phyloP scores from a whole-genome alignment of 2,113 vertebrate genomes.

The Rhea pennata region DNA sequence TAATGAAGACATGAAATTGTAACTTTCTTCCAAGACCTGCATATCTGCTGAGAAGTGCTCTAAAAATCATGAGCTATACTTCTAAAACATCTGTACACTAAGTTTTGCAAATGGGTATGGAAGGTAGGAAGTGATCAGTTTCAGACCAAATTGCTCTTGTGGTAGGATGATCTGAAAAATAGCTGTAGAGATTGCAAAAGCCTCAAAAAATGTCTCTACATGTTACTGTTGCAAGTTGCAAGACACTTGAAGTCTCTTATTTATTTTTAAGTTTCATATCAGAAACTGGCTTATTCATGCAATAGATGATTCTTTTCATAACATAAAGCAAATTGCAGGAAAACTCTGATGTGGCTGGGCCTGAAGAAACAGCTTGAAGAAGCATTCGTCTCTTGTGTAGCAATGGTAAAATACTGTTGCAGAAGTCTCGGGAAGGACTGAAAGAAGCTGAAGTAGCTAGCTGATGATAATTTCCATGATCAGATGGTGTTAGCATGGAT shows the following conservation, averaged over 20 bases:
- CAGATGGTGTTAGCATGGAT: conserved; percentile 38
- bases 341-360: background rate
- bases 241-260: background rate
- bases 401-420: background rate
- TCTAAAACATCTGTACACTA: background rate
- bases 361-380: background rate
- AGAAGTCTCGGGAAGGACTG: conserved; percentile 31
- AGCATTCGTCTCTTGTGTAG: background rate
- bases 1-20: background rate
- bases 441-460: conserved; percentile 27
- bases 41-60: background rate
- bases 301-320: background rate
- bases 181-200: background rate
- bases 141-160: background rate
- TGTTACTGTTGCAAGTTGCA: background rate
- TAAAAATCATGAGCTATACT: background rate
- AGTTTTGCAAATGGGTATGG: background rate
- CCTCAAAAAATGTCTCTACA: background rate
- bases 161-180: background rate
- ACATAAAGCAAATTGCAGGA: background rate
- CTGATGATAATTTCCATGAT: background rate
- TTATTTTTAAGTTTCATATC: background rate
- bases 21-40: background rate
- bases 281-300: background rate
- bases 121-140: background rate